phyloP scores from a whole-genome alignment of 2,113 vertebrate genomes.

The Erinaceus europaeus region DNA sequence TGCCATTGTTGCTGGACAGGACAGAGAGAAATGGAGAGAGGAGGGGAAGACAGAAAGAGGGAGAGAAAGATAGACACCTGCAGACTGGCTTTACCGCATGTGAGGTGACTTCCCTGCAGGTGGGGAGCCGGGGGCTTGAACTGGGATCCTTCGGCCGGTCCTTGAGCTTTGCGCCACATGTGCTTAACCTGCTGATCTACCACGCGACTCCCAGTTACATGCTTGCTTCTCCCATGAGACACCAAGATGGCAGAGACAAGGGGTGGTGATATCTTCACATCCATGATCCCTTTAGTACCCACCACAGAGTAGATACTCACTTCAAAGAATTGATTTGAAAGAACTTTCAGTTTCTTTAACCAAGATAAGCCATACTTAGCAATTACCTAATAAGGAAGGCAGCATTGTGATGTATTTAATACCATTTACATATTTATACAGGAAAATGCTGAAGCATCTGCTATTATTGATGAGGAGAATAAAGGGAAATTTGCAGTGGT shows the following conservation, averaged over 20 bases:
- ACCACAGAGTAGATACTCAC: not conserved
- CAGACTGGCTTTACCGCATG: too few relatives aligned
- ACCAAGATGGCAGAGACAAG: not conserved
- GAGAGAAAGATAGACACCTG: too few relatives aligned
- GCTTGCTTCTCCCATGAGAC: not conserved
- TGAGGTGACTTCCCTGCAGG: too few relatives aligned
- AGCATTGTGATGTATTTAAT: not conserved
- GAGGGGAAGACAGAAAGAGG: too few relatives aligned
- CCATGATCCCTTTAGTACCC: not conserved
- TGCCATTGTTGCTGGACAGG: too few relatives aligned
- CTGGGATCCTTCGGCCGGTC: too few relatives aligned
- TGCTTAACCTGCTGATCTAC: too few relatives aligned
- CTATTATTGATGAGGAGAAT: not conserved
- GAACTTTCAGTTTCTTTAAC: not conserved
- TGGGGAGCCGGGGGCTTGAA: too few relatives aligned
- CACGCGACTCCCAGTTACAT: too few relatives aligned
- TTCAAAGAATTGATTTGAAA: not conserved
- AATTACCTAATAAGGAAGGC: conserved; percentile 18
- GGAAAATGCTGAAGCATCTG: not conserved
- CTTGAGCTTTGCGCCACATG: too few relatives aligned
- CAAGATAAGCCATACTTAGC: not conserved
- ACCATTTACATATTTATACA: not conserved
- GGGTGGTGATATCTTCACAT: not conserved
- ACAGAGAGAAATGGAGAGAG: too few relatives aligned
- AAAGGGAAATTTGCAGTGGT: not conserved